Evolutionary conservation across 2,113 vertebrate genomes (phyloP).

Genomic region (Perca flavescens): DNA sequence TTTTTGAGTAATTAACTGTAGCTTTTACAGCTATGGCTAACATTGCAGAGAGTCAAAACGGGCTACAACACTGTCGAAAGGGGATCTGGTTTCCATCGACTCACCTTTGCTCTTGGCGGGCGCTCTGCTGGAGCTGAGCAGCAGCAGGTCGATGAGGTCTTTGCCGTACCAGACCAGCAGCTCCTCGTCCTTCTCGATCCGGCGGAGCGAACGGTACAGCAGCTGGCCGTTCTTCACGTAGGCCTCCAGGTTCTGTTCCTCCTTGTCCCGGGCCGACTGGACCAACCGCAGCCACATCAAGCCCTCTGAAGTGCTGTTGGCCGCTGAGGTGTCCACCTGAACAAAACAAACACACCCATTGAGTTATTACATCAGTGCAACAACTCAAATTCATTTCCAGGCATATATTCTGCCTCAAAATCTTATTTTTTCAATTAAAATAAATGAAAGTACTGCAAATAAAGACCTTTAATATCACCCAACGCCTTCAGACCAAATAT

Average conservation of each 20-base stretch:
- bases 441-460: background rate
- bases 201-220: constrained; percentile 95
- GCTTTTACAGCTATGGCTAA: too few relatives aligned
- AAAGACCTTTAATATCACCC: background rate
- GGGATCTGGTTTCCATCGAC: background rate
- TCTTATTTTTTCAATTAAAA: background rate
- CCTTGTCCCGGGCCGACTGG: constrained; percentile 94
- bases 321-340: constrained; percentile 96
- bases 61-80: background rate
- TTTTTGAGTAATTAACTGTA: too few relatives aligned
- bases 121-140: constrained; percentile 87
- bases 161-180: constrained; percentile 98
- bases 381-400: background rate
- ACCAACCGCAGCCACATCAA: constrained; percentile 97
- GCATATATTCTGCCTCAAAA: background rate
- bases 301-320: constrained; percentile 94
- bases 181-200: constrained; percentile 97
- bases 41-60: background rate
- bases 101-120: constrained; percentile 91
- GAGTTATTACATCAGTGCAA: background rate
- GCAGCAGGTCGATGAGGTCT: constrained; percentile 93
- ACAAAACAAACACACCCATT: background rate
- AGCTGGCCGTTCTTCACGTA: constrained; percentile 98
- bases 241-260: constrained; percentile 98
- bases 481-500: background rate